phyloP scores from a whole-genome alignment of 2,113 vertebrate genomes.

The Rhinopomastus cyanomelas region DNA sequence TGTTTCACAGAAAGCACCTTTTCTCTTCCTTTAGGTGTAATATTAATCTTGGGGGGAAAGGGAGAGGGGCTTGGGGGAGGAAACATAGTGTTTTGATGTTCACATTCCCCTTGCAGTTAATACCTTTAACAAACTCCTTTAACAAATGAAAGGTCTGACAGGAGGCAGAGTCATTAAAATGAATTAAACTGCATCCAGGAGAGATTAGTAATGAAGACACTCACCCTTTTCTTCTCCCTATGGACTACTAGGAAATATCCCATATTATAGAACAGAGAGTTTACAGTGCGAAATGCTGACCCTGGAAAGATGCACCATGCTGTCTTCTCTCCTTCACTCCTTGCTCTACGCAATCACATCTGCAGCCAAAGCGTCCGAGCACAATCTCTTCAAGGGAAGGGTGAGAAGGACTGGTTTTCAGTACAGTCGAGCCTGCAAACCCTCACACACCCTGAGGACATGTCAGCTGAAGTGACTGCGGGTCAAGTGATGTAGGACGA shows the following conservation, averaged over 20 bases:
- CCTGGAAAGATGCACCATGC: conserved; percentile 41
- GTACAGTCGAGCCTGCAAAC: not conserved
- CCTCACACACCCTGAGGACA: not conserved
- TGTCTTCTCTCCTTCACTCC: not conserved
- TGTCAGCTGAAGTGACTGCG: not conserved
- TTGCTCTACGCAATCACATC: not conserved
- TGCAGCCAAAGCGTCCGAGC: not conserved
- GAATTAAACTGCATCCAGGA: conserved; percentile 76
- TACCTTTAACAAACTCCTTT: conserved; percentile 72
- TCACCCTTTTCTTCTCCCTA: conserved; percentile 68
- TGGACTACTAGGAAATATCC: conserved; percentile 45
- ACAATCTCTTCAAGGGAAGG: not conserved
- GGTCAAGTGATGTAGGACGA: not conserved
- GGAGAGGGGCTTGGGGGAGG: not conserved
- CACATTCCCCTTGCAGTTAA: conserved; percentile 65
- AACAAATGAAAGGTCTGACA: conserved; percentile 67
- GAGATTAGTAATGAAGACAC: conserved; percentile 74
- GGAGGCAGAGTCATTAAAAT: conserved; percentile 77
- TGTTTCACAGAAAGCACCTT: conserved; percentile 59
- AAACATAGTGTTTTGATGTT: conserved; percentile 45
- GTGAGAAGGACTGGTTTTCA: not conserved
- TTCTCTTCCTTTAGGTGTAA: conserved; percentile 44
- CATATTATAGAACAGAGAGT: conserved; percentile 69
- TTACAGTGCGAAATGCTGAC: conserved; percentile 50
- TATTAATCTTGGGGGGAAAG: conserved; percentile 37